Base-by-base conservation (phyloP, 2,797 vertebrate genomes). In the Cygnus olor region DNA sequence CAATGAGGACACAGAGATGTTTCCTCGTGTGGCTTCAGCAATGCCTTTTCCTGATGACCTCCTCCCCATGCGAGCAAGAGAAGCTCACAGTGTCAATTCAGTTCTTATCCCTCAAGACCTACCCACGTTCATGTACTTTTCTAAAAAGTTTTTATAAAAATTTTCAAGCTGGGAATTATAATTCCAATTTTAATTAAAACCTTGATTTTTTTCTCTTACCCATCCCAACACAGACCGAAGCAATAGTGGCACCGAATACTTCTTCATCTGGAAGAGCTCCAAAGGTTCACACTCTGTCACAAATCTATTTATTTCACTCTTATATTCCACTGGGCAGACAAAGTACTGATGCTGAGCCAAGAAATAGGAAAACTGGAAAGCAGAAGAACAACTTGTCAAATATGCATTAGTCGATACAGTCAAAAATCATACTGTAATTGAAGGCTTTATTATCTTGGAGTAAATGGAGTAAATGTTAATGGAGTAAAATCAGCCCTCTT, bases 321-420 rank as follows among this genome's bases (percentile, higher is more conserved):
- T 98, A 93, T 99, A 99, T 82, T 99, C 99, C 96, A 99, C 98
- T 0, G 99, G 99, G 96, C 99, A 99, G 82, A 99, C 99, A 82
- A 99, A 99, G 98, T 99, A 99, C 96, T 99, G 98, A 97, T 99
- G 98, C 85, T 98, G 99, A 70, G 98, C 98, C 87, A 99, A 97
- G 61, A 99, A 95, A 92, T 99, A 99, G 71, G 99, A 98, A 94
- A 98, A 98, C 99, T 99, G 97, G 38, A 94, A 95, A 87, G 66
- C 58, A 97, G 96, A 96, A 80, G 61, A 85, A 76, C 20, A 78
- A 56, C 11, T 57, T 20, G 8, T 86, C 53, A 95, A 74, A 74
- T 4, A 56, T 36, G 32, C 22, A 28, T 70, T 83, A 70, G 24
- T 77, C 83, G 38, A 64, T 68, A 30, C 34, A 57, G 7, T 44